Evolutionary conservation across 2,797 vertebrate genomes (phyloP), one percentile per base, ranked within the genome.

Genomic region (Craterocephalus amniculus): DNA sequence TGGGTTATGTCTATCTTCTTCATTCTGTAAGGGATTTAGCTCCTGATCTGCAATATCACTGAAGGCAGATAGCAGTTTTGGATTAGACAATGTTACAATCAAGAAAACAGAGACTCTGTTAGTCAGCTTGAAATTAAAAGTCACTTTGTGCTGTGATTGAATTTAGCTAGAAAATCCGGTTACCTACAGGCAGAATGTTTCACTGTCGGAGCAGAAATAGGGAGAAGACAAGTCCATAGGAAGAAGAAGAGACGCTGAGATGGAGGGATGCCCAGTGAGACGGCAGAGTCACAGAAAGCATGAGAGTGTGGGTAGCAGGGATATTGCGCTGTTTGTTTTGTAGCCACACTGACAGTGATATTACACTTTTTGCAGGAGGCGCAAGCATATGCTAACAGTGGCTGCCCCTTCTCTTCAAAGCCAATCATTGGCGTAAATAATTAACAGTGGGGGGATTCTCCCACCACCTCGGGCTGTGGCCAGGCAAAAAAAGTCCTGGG

Each of bases 381-480:
- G 81, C 56, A 70, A 77, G 74, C 87, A 86, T 84, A 87, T 83
- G 76, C 81, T 83, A 72, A 79, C 83, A 83, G 81, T 6, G 70
- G 66, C 88, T 86, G 86, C 80, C 78, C 80, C 60, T 56, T 70
- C 73, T 83, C 88, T 89, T 91, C 88, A 90, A 89, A 92, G 80
- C 73, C 88, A 91, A 90, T 93, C 91, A 91, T 67, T 58, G 22
- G 66, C 63, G 83, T 90, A 92, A 91, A 91, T 91, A 91, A 93
- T 89, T 85, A 93, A 90, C 88, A 85, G 80, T 75, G 22, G 83
- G 85, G 75, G 18, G 79, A 74, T 83, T 84, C 61, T 85, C 75
- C 35, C 57, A 70, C 57, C 82, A 87, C 82, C 83, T 66, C 67
- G 62, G 77, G 85, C 81, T 78, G 35, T 63, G 78, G 73, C 75